A percentile compares a stretch with the other conserved stretches of the same genome.
These are phyloP conservation scores for Drosophila willistoni DNA, from an alignment of 1,140 invertebrate species.

Conservation along the genomic window DNA sequence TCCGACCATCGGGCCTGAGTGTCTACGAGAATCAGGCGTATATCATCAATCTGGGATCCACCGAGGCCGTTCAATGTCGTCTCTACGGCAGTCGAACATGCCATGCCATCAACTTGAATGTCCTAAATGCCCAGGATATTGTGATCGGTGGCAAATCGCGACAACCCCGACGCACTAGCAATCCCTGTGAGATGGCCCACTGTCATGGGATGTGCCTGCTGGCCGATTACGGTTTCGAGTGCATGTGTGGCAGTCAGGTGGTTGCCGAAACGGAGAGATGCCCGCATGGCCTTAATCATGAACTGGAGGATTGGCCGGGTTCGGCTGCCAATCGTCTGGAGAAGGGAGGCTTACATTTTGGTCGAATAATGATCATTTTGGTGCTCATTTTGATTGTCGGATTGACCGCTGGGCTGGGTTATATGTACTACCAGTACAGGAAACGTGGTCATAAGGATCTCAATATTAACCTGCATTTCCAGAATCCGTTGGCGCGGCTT, in stretches of 20 bases:
- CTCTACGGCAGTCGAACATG: constrained; percentile 84
- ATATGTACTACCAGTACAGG: constrained; percentile 64
- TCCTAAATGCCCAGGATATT: constrained; percentile 84
- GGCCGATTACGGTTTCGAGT: constrained; percentile 82
- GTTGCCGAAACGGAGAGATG: constrained; percentile 72
- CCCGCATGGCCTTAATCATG: constrained; percentile 51
- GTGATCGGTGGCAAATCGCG: constrained; percentile 84
- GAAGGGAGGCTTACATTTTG: background rate
- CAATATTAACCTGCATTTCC: constrained; percentile 82
- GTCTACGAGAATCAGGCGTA: constrained; percentile 87
- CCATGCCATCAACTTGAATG: constrained; percentile 80
- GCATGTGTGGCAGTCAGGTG: constrained; percentile 84
- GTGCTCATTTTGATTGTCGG: constrained; percentile 13
- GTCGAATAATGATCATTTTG: constrained; percentile 31
- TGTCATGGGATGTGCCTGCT: constrained; percentile 86
- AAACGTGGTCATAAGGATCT: constrained; percentile 75
- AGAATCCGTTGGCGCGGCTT: constrained; percentile 76
- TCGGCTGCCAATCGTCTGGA: constrained; percentile 4
- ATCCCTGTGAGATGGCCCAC: constrained; percentile 41
- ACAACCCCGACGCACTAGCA: constrained; percentile 85
- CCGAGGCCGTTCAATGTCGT: constrained; percentile 84
- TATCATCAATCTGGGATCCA: constrained; percentile 84
- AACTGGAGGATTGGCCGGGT: constrained; percentile 30
- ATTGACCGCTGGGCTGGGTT: constrained; percentile 47
- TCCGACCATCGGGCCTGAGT: constrained; percentile 83